Conservation (phyloP, 1,140 invertebrate species). For the Calliopsis andreniformis region DNA sequence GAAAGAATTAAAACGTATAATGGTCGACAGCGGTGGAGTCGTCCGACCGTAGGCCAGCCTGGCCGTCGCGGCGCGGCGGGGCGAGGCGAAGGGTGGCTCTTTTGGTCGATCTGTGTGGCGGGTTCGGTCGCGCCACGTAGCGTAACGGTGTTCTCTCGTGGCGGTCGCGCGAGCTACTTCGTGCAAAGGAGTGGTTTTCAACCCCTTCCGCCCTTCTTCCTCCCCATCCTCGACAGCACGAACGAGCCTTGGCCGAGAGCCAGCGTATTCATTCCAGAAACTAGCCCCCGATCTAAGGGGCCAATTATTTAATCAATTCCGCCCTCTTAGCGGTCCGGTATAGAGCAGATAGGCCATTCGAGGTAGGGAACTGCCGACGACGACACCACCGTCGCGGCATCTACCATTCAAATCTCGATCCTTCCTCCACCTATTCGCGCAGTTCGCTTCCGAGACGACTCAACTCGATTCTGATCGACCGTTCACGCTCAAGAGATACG, state of each 20-base stretch:
- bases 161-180: slow-evolving; percentile 61
- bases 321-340: slow-evolving; percentile 77
- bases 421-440: slow-evolving; percentile 28
- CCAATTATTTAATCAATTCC: slow-evolving; percentile 83
- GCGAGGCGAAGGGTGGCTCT: background rate
- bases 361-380: slow-evolving; percentile 62
- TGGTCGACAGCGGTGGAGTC: background rate
- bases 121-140: slow-evolving; percentile 76
- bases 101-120: no score
- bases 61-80: background rate
- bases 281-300: slow-evolving; percentile 80
- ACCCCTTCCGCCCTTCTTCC: slow-evolving; percentile 61
- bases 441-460: slow-evolving; percentile 18
- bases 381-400: slow-evolving; percentile 51
- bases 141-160: slow-evolving; percentile 63
- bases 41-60: background rate
- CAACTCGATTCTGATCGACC: slow-evolving; percentile 21
- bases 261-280: slow-evolving; percentile 81
- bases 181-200: slow-evolving; percentile 69
- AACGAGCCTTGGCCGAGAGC: slow-evolving; percentile 72
- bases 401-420: slow-evolving; percentile 77
- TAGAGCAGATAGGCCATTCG: slow-evolving; percentile 64
- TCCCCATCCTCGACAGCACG: slow-evolving; percentile 48
- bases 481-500: background rate
- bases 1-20: slow-evolving; percentile 20